Conservation (phyloP, 92 coral and sea anemone species). For the Zoanthus solanderi region DNA sequence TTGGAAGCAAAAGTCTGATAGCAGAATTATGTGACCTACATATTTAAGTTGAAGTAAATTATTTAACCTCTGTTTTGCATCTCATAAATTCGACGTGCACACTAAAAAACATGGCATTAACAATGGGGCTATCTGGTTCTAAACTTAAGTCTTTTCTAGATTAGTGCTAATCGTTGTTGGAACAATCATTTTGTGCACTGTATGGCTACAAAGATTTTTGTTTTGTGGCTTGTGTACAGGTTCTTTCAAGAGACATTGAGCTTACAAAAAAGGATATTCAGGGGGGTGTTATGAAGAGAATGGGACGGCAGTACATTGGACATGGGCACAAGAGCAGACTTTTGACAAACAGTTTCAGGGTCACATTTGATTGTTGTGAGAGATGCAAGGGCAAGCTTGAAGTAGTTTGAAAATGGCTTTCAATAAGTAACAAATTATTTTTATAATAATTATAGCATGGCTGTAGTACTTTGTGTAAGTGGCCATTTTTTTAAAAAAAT, state of each 20-base stretch:
- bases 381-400: conserved; percentile 89
- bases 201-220: neutral
- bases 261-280: conserved; percentile 70
- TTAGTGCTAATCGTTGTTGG: neutral
- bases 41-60: no score
- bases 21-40: no score
- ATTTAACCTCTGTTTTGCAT: no score
- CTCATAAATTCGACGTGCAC: no score
- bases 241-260: conserved; percentile 69
- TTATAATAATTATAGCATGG: neutral
- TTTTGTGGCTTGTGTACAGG: conserved; percentile 44
- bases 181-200: neutral
- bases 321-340: conserved; percentile 91
- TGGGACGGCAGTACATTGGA: conserved; percentile 95
- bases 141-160: no score
- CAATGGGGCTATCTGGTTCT: no score
- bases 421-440: neutral
- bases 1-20: no score
- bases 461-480: no score
- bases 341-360: conserved; percentile 90
- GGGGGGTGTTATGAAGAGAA: conserved; percentile 78
- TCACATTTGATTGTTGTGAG: conserved; percentile 95
- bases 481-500: no score
- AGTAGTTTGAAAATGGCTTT: conserved; percentile 65
- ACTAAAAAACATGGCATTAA: no score